Evolutionary conservation across 2,888 invertebrate species (phyloP).

Genomic region (Loripinus fragilis): DNA sequence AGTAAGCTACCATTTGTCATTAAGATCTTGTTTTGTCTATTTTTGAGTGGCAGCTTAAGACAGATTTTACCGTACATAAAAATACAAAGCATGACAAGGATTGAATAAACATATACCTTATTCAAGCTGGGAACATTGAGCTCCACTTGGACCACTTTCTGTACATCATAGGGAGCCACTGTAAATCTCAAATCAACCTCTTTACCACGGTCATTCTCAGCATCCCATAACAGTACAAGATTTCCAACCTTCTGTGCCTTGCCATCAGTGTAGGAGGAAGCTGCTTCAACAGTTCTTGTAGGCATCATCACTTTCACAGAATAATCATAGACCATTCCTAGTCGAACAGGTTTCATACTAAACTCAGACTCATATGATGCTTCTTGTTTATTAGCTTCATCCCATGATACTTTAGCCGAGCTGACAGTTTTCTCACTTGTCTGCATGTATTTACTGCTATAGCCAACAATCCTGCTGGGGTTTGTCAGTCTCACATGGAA

Average conservation of each 20-base stretch:
- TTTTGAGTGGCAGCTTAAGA: too few relatives aligned
- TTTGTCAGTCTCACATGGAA: conserved; percentile 60
- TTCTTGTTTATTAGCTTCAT: conserved; percentile 65
- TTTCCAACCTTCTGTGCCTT: conserved; percentile 39
- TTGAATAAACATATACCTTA: conserved; percentile 65
- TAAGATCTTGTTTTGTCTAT: too few relatives aligned
- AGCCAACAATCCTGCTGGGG: conserved; percentile 64
- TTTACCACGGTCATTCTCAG: conserved; percentile 70
- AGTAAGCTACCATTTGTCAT: too few relatives aligned
- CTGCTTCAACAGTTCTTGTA: conserved; percentile 67
- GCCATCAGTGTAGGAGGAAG: conserved; percentile 58
- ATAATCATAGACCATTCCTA: conserved; percentile 14
- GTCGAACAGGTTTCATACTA: conserved; percentile 20
- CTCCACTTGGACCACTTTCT: conserved; percentile 62
- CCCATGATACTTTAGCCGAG: conserved; percentile 65
- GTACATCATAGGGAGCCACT: conserved; percentile 53
- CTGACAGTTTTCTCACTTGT: conserved; percentile 47
- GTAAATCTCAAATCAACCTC: conserved; percentile 64
- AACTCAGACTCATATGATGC: conserved; percentile 59
- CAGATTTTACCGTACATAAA: too few relatives aligned
- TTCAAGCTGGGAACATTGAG: conserved; percentile 66
- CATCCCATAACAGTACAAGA: conserved; percentile 72
- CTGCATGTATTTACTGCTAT: conserved; percentile 59
- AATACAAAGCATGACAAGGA: too few relatives aligned
- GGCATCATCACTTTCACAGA: conserved; percentile 59